These are phyloP conservation scores for Enteromius viviparus DNA, from an alignment of 2,797 vertebrate species.

Conservation along the genomic window DNA sequence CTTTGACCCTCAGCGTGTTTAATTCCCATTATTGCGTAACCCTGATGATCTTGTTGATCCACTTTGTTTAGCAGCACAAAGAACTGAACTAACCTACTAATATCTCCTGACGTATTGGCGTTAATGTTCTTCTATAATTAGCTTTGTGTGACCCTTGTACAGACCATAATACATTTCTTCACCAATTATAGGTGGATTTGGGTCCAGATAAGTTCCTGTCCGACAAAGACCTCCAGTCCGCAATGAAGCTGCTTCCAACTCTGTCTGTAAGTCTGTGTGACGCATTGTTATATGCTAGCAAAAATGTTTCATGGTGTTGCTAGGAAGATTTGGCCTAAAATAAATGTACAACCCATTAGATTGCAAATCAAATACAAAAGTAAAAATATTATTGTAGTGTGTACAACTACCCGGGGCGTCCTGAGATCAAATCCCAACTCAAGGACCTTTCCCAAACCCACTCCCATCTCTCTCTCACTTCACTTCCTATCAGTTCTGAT, in stretches of 20 bases:
- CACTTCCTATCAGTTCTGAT: background rate
- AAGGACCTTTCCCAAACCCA: background rate
- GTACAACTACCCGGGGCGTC: too few species aligned
- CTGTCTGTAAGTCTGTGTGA: conserved; percentile 80
- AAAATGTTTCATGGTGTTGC: background rate
- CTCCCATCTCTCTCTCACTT: background rate
- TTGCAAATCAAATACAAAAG: background rate
- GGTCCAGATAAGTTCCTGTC: conserved; percentile 96
- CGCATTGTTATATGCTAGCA: too few species aligned
- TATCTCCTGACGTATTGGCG: background rate
- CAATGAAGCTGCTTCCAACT: conserved; percentile 89
- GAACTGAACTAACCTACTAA: conserved; percentile 8
- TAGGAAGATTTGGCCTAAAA: background rate
- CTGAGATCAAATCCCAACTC: background rate
- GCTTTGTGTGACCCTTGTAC: background rate
- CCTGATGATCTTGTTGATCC: conserved; percentile 15
- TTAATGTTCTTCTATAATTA: background rate
- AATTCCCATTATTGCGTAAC: conserved; percentile 35
- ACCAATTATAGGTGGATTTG: conserved; percentile 85
- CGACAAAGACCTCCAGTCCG: conserved; percentile 94
- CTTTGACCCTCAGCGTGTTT: background rate
- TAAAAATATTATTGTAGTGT: background rate
- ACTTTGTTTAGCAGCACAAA: background rate
- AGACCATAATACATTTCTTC: background rate
- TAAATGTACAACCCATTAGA: background rate